Evolutionary conservation across 2,888 invertebrate species (phyloP).

Genomic region (Phasia obesa): DNA sequence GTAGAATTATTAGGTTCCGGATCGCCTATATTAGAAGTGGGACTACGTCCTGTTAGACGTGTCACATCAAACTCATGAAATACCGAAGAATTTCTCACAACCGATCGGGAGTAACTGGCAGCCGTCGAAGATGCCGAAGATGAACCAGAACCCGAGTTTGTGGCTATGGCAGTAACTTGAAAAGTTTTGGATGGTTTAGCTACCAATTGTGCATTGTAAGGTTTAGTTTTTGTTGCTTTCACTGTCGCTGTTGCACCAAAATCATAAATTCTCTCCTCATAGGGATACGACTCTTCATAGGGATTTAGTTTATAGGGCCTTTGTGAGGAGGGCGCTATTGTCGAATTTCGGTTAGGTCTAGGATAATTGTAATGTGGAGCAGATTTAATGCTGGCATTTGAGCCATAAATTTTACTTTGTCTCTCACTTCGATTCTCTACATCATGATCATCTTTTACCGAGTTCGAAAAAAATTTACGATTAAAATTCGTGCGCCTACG

Average conservation of each 20-base stretch:
- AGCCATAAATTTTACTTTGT: conserved; percentile 82
- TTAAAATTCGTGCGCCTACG: conserved; percentile 80
- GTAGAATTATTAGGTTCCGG: conserved; percentile 65
- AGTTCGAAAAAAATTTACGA: conserved; percentile 78
- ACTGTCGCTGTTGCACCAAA: conserved; percentile 79
- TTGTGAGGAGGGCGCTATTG: conserved; percentile 37
- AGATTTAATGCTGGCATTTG: conserved; percentile 83
- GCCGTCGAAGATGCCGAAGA: conserved; percentile 78
- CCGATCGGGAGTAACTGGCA: conserved; percentile 68
- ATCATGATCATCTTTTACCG: conserved; percentile 78
- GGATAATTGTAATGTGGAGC: conserved; percentile 82
- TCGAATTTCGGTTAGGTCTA: conserved; percentile 69
- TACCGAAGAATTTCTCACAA: conserved; percentile 72
- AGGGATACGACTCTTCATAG: conserved; percentile 75
- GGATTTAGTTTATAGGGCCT: conserved; percentile 73
- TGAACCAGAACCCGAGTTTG: conserved; percentile 76
- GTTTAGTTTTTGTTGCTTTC: conserved; percentile 77
- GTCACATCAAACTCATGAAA: conserved; percentile 82
- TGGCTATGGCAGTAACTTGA: conserved; percentile 51
- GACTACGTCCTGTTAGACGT: conserved; percentile 83
- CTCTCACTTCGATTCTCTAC: conserved; percentile 71
- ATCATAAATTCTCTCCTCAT: conserved; percentile 81
- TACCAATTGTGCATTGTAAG: conserved; percentile 72
- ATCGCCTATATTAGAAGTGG: conserved; percentile 78
- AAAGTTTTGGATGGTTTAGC: conserved; percentile 59